Evolutionary conservation across 2,113 vertebrate species (phyloP).

Genomic region (Podarcis cretensis): DNA sequence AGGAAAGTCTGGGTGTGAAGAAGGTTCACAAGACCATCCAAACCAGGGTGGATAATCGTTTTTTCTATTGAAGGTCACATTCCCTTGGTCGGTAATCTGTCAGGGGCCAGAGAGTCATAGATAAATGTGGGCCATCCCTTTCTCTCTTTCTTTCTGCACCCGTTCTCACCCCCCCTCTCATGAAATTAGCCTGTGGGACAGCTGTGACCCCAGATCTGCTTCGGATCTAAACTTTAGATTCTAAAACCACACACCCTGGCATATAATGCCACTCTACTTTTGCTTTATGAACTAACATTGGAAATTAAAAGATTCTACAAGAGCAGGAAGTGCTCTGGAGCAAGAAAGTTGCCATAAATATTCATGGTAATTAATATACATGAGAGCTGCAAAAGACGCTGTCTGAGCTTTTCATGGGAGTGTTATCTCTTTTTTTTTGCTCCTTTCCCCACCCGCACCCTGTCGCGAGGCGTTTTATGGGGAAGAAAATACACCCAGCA

Average conservation of each 20-base stretch:
- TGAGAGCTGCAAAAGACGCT: slow-evolving; percentile 63
- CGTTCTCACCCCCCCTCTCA: background rate
- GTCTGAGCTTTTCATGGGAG: slow-evolving; percentile 41
- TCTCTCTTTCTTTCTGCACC: too few relatives aligned
- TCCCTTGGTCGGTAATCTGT: too few relatives aligned
- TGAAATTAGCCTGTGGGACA: too few relatives aligned
- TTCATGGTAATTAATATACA: slow-evolving; percentile 77
- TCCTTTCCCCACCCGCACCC: background rate
- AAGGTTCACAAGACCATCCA: too few relatives aligned
- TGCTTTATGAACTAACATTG: background rate
- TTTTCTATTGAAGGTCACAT: too few relatives aligned
- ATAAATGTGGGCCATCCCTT: too few relatives aligned
- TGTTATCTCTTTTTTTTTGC: slow-evolving; percentile 13
- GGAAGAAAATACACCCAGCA: slow-evolving; percentile 11
- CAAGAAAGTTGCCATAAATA: slow-evolving; percentile 68
- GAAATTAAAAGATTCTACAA: slow-evolving; percentile 1
- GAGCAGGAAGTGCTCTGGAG: background rate
- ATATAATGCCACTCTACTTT: background rate
- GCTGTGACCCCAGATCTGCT: too few relatives aligned
- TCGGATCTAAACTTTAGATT: too few relatives aligned
- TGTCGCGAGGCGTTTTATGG: background rate
- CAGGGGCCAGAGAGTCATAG: too few relatives aligned
- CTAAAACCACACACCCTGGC: background rate
- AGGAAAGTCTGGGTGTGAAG: background rate
- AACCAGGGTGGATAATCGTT: too few relatives aligned